Conservation (phyloP, 2,113 vertebrate genomes). For the Isurus oxyrinchus region DNA sequence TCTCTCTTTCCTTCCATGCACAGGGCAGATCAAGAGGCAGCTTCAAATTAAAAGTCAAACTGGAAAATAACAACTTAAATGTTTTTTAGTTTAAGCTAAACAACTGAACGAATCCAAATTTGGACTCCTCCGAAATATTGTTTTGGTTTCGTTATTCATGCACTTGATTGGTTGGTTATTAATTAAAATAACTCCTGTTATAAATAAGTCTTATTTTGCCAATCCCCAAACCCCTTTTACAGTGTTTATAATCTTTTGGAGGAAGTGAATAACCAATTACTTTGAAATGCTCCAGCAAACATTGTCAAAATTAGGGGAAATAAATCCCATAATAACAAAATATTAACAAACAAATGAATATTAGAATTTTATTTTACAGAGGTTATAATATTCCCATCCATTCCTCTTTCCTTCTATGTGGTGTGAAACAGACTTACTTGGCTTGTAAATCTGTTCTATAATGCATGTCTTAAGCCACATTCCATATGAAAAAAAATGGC, state of each 20-base stretch:
- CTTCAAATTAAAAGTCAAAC: not conserved
- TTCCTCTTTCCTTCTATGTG: too few relatives aligned
- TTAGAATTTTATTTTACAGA: not conserved
- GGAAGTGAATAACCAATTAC: not conserved
- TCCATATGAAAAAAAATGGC: not conserved
- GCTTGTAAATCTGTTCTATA: not conserved
- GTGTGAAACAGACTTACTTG: not conserved
- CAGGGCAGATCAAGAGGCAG: not conserved
- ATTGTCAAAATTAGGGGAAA: not conserved
- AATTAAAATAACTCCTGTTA: not conserved
- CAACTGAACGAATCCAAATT: not conserved
- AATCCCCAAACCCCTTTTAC: not conserved
- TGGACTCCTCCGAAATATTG: too few relatives aligned
- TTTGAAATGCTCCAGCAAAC: not conserved
- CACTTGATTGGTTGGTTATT: not conserved
- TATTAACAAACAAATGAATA: not conserved
- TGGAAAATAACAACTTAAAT: not conserved
- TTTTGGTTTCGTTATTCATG: too few relatives aligned
- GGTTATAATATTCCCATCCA: not conserved
- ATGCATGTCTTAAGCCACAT: not conserved
- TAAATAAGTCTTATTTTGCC: not conserved
- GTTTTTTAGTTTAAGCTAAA: not conserved
- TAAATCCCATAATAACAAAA: not conserved
- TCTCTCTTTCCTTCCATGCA: not conserved
- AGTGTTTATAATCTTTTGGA: not conserved